Evolutionary conservation across 2,113 vertebrate species (phyloP).

Genomic region (Vanacampus margaritifer): DNA sequence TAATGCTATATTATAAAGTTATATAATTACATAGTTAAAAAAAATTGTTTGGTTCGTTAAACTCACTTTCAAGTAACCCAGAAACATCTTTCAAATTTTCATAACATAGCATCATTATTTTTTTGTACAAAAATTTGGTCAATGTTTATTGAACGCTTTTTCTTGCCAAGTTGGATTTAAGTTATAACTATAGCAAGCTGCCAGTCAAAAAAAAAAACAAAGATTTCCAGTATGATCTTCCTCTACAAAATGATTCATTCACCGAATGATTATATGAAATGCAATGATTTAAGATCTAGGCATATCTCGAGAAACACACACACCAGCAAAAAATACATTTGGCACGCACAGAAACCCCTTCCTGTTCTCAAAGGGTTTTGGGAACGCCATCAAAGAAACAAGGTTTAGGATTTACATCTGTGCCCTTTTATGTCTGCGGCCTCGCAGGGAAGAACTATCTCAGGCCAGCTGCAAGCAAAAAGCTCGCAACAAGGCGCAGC

Average conservation of each 20-base stretch:
- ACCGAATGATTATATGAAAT: conserved; percentile 31
- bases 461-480: conserved; percentile 64
- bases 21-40: no score
- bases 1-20: no score
- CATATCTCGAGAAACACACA: conserved; percentile 41
- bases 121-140: background rate
- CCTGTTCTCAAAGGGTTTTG: conserved; percentile 70
- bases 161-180: conserved; percentile 9
- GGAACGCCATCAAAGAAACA: conserved; percentile 71
- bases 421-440: conserved; percentile 70
- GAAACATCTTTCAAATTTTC: background rate
- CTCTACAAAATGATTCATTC: conserved; percentile 16
- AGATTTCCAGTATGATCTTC: conserved; percentile 9
- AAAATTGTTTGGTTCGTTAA: no score
- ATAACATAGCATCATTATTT: background rate
- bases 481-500: conserved; percentile 57
- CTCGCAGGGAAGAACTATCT: conserved; percentile 65
- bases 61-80: no score
- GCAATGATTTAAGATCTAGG: conserved; percentile 20
- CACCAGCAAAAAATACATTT: conserved; percentile 5
- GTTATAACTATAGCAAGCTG: conserved; percentile 28
- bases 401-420: conserved; percentile 76
- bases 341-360: conserved; percentile 58
- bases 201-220: conserved; percentile 28
- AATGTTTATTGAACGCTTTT: background rate